Percentiles rank a stretch among this genome's conserved stretches.
phyloP scores from a whole-genome alignment of 2,797 vertebrate genomes.

The Cryptoprocta ferox region DNA sequence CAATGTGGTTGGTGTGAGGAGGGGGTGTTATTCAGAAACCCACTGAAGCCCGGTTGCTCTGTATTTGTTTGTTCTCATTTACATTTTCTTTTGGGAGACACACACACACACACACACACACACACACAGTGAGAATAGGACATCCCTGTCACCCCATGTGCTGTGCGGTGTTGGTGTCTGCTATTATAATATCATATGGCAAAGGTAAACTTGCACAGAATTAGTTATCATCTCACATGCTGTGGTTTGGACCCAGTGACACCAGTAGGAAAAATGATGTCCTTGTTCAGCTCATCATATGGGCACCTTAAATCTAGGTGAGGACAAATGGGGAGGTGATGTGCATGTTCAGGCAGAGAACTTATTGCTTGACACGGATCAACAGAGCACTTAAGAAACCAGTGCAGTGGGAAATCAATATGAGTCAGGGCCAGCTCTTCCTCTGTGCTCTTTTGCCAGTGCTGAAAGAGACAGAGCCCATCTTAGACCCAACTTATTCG shows the following conservation, averaged over 20 bases:
- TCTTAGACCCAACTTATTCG: slow-evolving; percentile 86
- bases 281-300: slow-evolving; percentile 92
- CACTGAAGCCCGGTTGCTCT: background rate
- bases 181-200: slow-evolving; percentile 22
- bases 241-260: slow-evolving; percentile 85
- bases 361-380: slow-evolving; percentile 92
- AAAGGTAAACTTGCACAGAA: slow-evolving; percentile 68
- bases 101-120: background rate
- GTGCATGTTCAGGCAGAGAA: slow-evolving; percentile 90
- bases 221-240: slow-evolving; percentile 78
- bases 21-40: background rate
- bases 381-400: slow-evolving; percentile 92
- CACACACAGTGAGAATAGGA: background rate
- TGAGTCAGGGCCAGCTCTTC: slow-evolving; percentile 90
- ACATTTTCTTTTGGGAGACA: slow-evolving; percentile 46
- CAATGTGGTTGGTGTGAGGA: rapidly evolving
- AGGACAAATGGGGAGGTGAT: slow-evolving; percentile 91
- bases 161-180: background rate
- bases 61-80: slow-evolving; percentile 45
- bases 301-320: slow-evolving; percentile 92
- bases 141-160: background rate
- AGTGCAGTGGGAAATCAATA: slow-evolving; percentile 92
- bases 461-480: slow-evolving; percentile 76
- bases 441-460: slow-evolving; percentile 87
- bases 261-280: slow-evolving; percentile 91